Evolutionary conservation across 2,113 vertebrate species (phyloP), one percentile per base, ranked within the genome.

Genomic region (Tachysurus fulvidraco): DNA sequence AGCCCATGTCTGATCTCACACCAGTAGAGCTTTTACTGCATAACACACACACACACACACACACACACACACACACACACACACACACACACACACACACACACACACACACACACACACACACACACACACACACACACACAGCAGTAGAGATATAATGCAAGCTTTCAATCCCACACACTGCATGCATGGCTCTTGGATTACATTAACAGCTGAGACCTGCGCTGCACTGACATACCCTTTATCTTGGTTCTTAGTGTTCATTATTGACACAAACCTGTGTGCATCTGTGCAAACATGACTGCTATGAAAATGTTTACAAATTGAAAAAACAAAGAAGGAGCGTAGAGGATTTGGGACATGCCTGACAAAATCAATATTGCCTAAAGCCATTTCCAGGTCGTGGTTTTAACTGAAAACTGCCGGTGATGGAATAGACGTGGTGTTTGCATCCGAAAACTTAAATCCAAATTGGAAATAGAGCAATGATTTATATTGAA

Each of bases 301-400:
- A 17, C 50, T 54, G 25, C 25, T 28, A 28, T 28, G 46, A 77
- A 54, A 77, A 46, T 50, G 36, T 46, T 36, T 71, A 44, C 36
- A 76, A 25, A 76, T 52, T 16, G 4, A 71, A 19, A 13, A 41
- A 44, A 30, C 23, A 76, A 52, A 14, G 44, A 50, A 1, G n/a
- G 46, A 23, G 21, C 50, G 23, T 23, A 76, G 44, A 76, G 0
- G 1, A 50, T n/a, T 25, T 44, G 5, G 41, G 44, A 78, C 13
- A 13, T 28, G 74, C 50, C 23, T 76, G 23, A 50, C 21, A 54
- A 54, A 78, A 78, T 78, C 74, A 78, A 64, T 60, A n/a, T 81
- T 81, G 59, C 6, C 36, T n/a, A 62, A 62, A 60, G 57, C 10
- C 30, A 59, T 23, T 81, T 59, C 36, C 19, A 23, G 19, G 55